Evolutionary conservation across 2,113 vertebrate genomes (phyloP).

Genomic region (Tamias sibiricus): DNA sequence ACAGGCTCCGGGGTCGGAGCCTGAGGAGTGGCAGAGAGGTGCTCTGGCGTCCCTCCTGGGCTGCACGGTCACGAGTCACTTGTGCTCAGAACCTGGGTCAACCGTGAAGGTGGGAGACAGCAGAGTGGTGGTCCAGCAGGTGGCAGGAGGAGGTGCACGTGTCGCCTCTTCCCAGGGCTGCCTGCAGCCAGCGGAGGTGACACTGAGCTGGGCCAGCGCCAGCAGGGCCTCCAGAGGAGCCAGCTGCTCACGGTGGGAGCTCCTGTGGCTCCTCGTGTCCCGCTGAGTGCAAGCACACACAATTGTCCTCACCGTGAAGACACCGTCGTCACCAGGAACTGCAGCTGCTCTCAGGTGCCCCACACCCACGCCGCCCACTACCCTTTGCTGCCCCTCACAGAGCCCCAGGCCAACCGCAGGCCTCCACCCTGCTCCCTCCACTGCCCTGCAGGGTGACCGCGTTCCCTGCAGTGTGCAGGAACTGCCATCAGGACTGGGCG

Average conservation of each 20-base stretch:
- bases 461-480: neutral
- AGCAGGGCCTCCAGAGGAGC: accelerated
- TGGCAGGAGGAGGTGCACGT: accelerated
- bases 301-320: no score
- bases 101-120: neutral
- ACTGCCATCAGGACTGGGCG: neutral
- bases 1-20: neutral
- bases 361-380: neutral
- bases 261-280: no score
- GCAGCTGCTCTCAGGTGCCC: no score
- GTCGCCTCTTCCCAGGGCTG: neutral
- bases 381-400: neutral
- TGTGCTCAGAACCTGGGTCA: no score
- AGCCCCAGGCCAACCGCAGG: no score
- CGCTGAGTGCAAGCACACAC: no score
- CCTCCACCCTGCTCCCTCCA: neutral
- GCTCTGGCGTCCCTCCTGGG: no score
- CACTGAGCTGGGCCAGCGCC: neutral
- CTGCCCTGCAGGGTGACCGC: accelerated
- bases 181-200: accelerated
- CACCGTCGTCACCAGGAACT: no score
- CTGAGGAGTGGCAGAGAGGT: neutral
- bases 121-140: no score
- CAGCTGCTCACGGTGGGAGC: accelerated
- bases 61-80: no score